A percentile compares a stretch with the other conserved stretches of the same genome.
Conservation (phyloP, 1,140 invertebrate genomes). For the Gryllus bimaculatus region DNA sequence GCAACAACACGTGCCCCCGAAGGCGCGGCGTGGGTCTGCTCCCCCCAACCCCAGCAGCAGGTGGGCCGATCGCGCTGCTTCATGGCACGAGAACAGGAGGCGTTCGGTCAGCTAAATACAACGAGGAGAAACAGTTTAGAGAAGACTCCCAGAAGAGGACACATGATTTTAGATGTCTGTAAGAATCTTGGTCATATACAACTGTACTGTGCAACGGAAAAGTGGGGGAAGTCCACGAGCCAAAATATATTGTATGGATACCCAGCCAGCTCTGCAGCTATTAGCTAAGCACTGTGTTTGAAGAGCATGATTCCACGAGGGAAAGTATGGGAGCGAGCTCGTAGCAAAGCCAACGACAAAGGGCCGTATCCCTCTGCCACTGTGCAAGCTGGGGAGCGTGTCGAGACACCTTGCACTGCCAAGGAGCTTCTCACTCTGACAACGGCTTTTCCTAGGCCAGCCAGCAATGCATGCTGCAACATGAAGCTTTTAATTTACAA, state of each 20-base stretch:
- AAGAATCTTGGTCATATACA: no score
- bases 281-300: constrained; percentile 57
- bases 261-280: constrained; percentile 54
- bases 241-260: no score
- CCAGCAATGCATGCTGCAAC: background rate
- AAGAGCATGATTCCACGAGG: constrained; percentile 60
- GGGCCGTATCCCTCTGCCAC: constrained; percentile 74
- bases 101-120: background rate
- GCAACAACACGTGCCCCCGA: constrained; percentile 46
- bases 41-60: constrained; percentile 75
- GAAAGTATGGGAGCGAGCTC: constrained; percentile 58
- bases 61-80: constrained; percentile 58
- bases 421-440: background rate
- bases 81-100: constrained; percentile 27
- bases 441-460: background rate
- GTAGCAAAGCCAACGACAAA: constrained; percentile 54
- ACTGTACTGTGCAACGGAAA: constrained; percentile 13
- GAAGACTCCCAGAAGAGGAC: no score
- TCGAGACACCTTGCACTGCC: constrained; percentile 42
- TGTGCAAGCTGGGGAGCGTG: constrained; percentile 73
- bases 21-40: constrained; percentile 71
- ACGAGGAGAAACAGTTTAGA: background rate
- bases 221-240: constrained; percentile 27
- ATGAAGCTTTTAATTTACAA: background rate
- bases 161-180: no score